Conservation (phyloP, 2,797 vertebrate genomes). For the Varecia variegata region DNA sequence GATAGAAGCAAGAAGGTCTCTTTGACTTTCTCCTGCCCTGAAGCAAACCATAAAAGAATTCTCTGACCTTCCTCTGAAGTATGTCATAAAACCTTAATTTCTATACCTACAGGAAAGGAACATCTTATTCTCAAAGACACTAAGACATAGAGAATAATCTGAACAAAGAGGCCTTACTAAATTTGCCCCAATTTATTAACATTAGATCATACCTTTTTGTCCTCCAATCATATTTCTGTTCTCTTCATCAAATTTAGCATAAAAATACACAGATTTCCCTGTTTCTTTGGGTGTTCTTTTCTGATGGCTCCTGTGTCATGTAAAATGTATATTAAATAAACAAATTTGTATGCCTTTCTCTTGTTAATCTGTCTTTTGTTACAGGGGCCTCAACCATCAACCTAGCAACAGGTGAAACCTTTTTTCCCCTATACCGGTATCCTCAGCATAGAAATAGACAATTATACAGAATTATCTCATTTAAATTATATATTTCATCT, state of each 20-base stretch:
- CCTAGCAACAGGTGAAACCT: not conserved
- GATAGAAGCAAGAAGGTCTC: not conserved
- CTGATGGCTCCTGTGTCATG: not conserved
- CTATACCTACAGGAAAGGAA: not conserved
- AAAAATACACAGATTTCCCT: not conserved
- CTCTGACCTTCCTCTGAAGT: not conserved
- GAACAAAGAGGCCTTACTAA: not conserved
- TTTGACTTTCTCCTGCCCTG: not conserved
- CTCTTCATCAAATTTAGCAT: not conserved
- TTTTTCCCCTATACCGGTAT: not conserved
- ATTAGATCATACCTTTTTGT: not conserved
- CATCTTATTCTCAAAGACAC: not conserved
- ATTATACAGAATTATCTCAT: not conserved
- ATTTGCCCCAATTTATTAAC: fast-evolving
- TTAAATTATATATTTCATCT: not conserved
- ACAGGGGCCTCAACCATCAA: not conserved
- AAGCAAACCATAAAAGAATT: not conserved
- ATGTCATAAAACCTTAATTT: not conserved
- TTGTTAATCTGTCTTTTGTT: not conserved
- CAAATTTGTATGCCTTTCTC: not conserved
- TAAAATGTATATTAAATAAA: not conserved
- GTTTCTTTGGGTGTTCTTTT: not conserved
- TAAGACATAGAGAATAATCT: not conserved
- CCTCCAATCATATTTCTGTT: not conserved
- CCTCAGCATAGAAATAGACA: not conserved